Conservation (phyloP, 1,140 invertebrate species). For the Drosophila miranda region DNA sequence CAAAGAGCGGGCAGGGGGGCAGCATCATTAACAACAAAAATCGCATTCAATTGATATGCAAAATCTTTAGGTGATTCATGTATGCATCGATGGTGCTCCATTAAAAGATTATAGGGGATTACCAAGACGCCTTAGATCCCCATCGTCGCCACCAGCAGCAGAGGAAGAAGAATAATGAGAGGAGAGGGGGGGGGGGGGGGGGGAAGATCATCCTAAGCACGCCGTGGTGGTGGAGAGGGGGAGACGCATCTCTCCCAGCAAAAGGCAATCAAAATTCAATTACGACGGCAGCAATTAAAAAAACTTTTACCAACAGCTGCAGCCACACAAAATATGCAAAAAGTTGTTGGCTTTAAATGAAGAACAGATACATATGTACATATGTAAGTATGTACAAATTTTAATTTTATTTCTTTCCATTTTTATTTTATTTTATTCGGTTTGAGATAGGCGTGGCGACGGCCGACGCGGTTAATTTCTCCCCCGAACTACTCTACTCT, state of each 20-base stretch:
- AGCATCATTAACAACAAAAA: constrained; percentile 40
- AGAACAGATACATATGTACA: no score
- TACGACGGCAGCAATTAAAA: constrained; percentile 61
- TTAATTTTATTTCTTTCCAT: no score
- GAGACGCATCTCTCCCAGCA: background rate
- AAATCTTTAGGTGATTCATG: constrained; percentile 8
- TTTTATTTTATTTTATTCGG: no score
- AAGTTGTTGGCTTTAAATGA: no score
- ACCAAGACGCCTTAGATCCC: constrained; percentile 35
- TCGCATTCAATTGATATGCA: constrained; percentile 45
- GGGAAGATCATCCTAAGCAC: no score
- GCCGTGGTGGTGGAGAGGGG: no score
- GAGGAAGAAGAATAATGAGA: background rate
- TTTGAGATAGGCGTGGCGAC: no score
- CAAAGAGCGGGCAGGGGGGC: constrained; percentile 2
- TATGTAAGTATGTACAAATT: no score
- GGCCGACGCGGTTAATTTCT: no score
- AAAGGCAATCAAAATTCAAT: constrained; percentile 46
- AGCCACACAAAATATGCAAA: no score
- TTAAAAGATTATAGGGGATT: constrained; percentile 36
- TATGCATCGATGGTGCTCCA: constrained; percentile 28
- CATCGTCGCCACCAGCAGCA: no score
- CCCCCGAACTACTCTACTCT: no score
- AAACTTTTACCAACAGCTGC: constrained; percentile 39
- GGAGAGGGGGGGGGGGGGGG: background rate